A percentile compares a stretch with the other conserved stretches of the same genome.
Evolutionary conservation across 1,140 invertebrate species (phyloP).

Genomic region (Bursaphelenchus mucronatus): DNA sequence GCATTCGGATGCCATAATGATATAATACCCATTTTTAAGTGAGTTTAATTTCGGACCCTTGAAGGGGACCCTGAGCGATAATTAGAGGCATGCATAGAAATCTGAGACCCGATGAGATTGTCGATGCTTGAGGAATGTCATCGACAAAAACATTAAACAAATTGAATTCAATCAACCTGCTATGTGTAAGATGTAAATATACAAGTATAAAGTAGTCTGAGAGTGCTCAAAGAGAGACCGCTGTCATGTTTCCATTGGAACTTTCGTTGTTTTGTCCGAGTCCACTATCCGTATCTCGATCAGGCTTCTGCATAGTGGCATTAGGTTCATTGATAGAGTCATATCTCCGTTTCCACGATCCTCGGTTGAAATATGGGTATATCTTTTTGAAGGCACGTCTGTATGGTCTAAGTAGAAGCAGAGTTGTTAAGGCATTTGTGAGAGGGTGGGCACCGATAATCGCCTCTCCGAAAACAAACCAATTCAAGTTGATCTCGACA

Average conservation of each 20-base stretch:
- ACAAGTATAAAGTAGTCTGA: no score
- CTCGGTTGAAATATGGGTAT: constrained; percentile 2
- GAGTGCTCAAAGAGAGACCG: constrained; percentile 18
- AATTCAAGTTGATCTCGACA: constrained; percentile 45
- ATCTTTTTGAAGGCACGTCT: constrained; percentile 37
- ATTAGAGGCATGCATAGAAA: no score
- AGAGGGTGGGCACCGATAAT: constrained; percentile 45
- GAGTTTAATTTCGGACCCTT: no score
- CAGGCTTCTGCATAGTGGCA: not conserved
- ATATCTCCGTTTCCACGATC: constrained; percentile 2
- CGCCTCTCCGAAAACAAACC: constrained; percentile 54
- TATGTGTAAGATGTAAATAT: not conserved
- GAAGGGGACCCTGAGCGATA: no score
- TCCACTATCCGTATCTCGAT: constrained; percentile 1
- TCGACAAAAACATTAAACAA: no score
- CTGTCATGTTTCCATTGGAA: constrained; percentile 10
- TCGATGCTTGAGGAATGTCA: no score
- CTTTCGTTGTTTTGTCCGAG: constrained; percentile 1
- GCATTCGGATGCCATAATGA: no score
- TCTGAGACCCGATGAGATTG: no score
- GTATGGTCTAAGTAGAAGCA: constrained; percentile 45
- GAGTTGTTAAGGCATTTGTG: constrained; percentile 52
- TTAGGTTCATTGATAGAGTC: constrained; percentile 14
- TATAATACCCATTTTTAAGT: no score
- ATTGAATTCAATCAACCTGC: not conserved